Base-by-base conservation (phyloP, 2,888 invertebrate species). In the Euzophera pinguis region DNA sequence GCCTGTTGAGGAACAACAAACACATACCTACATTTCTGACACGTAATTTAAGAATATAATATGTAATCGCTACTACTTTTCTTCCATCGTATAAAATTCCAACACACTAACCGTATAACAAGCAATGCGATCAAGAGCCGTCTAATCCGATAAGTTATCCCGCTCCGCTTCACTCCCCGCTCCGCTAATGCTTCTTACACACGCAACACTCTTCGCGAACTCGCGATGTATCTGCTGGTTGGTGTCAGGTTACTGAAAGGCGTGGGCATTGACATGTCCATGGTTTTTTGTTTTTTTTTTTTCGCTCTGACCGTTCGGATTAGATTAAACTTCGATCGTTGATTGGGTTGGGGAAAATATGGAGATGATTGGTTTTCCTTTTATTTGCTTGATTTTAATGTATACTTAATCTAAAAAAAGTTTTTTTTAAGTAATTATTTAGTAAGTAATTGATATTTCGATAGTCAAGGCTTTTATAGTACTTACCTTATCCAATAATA, bases 221-320 rank as follows among this genome's bases (percentile, higher is more conserved):
- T 50, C 71, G 88, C 86, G 88, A 87, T 82, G 89, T 87, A 86
- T 85, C 84, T 83, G 83, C 73, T 78, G 77, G 81, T 22, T 22
- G 22, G 32, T 88, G 88, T 90, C 90, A 71, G 75, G 87, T 90
- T 90, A 87, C 90, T 75, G 78, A 84, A 83, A 89, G 85, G 90
- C 90, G 90, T 90, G 88, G 89, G 90, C 90, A 90, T 87, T 84
- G 89, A 86, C 88, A 83, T 86, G 86, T 85, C 79, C 77, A 74
- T 43, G 81, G 82, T 86, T 86, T 87, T 89, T 89, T 88, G 86
- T 82, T 32, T 6, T 78, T 83, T 83, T 82, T 85, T 83, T 75
- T 43, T 17, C 16, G 34, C 32, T 42, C 41, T 34, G 22, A 35
- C 50, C 9, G 41, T 13, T 50, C 42, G 35, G 42, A 42, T 43